These are phyloP conservation scores for Arrhamphus sclerolepis DNA, from an alignment of 2,797 vertebrate species.

Conservation along the genomic window DNA sequence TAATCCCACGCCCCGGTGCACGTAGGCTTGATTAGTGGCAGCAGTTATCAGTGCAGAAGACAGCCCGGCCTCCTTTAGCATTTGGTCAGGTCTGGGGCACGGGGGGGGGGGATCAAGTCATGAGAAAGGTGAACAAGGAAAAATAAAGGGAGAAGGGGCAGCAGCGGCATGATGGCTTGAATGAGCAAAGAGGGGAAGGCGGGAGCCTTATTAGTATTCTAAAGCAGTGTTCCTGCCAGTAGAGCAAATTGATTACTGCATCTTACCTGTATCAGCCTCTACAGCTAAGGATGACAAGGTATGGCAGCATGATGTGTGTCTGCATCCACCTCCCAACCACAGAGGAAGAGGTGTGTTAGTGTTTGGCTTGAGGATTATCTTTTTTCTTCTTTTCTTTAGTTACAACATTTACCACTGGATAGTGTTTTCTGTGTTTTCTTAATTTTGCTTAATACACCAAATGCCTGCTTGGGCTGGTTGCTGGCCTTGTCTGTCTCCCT, in stretches of 20 bases:
- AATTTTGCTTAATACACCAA: slow-evolving; percentile 44
- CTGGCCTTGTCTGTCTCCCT: slow-evolving; percentile 48
- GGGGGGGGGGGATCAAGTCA: slow-evolving; percentile 85
- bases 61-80: slow-evolving; percentile 86
- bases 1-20: slow-evolving; percentile 93
- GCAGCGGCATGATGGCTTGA: slow-evolving; percentile 38
- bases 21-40: slow-evolving; percentile 93
- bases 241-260: slow-evolving; percentile 98
- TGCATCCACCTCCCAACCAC: slow-evolving; percentile 54
- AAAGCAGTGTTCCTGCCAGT: slow-evolving; percentile 90
- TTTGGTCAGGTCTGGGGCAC: slow-evolving; percentile 88
- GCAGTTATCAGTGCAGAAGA: slow-evolving; percentile 93
- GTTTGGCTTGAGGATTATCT: slow-evolving; percentile 12
- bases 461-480: slow-evolving; percentile 32
- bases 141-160: slow-evolving; percentile 56
- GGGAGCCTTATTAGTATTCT: slow-evolving; percentile 90
- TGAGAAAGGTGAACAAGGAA: slow-evolving; percentile 75
- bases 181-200: slow-evolving; percentile 41
- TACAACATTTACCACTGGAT: slow-evolving; percentile 19
- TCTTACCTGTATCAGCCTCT: slow-evolving; percentile 96
- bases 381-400: slow-evolving; percentile 20
- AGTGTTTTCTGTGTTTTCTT: slow-evolving; percentile 28
- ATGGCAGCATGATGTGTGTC: slow-evolving; percentile 81
- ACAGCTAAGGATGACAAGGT: slow-evolving; percentile 92
- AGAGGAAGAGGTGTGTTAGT: slow-evolving; percentile 42